Base-by-base conservation (phyloP, 2,888 invertebrate genomes). In the Idaea straminata region DNA sequence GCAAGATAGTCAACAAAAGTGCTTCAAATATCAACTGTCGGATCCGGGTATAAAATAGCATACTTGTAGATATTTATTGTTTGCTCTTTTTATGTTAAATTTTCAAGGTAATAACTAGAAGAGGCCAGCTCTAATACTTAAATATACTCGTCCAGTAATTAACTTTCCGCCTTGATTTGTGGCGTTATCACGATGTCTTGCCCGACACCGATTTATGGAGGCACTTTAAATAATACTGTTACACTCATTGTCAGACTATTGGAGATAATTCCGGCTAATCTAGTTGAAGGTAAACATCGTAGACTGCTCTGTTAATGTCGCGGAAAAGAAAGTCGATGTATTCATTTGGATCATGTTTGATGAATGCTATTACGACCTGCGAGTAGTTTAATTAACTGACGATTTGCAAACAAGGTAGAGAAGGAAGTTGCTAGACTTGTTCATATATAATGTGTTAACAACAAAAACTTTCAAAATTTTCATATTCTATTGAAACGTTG, bases 131-230 rank as follows among this genome's bases (percentile, higher is more conserved):
- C 47, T 47, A 47, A 47, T 47, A 47, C 47, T 47, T 74, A 67
- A 74, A 70, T 66, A 61, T 67, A 66, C 71, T 79, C 75, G 72
- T 73, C 72, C 69, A 77, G 80, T 86, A 87, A 86, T 87, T 86
- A 86, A 83, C 81, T 81, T 77, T 77, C 75, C 73, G 74, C 76
- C 83, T 86, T 88, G 86, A 88, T 88, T 87, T 87, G 87, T 86
- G 80, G 83, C 81, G 81, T 83, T 86, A 86, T 86, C 85, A 81
- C 79, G 80, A 78, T 79, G 82, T 82, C 85, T 76, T 74, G 77
- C 74, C 71, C 73, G 79, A 77, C 74, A 73, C 76, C 77, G 79
- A 86, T 87, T 87, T 86, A 86, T 87, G 70, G 83, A 73, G 69
- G 75, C 76, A 75, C 80, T 83, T 83, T 80, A 82, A 78, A 47